Evolutionary conservation across 1,140 invertebrate genomes (phyloP), one percentile per base, ranked within the genome.

Genomic region (Macrobrachium nipponense): DNA sequence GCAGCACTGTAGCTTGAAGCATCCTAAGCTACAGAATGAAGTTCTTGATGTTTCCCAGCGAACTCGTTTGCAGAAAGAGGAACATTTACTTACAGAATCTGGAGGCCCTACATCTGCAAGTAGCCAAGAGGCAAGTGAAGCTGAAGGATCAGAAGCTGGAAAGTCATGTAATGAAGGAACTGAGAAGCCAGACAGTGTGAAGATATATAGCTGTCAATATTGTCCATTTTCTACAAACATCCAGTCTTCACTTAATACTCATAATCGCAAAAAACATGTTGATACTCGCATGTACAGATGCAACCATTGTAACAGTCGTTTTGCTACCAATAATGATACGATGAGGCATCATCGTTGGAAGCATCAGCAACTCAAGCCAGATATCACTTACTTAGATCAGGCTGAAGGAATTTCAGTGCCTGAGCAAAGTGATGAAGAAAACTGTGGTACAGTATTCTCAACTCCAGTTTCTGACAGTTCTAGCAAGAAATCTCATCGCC

Each of bases 281-380:
- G 62, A 86, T 27, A 88, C 64, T 43, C 82, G 87, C 20, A 64
- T 86, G 12, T 88, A 70, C 64, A 62, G 85, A 70, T 88, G 87
- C 58, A 58, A 72, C 6, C 62, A 84, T 64, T 88, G 87, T 77
- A 85, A 88, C 44, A 76, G 76, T 17, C 87, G 87, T 12, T 88
- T 88, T 20, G 68, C 81, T 36, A 86, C 75, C 43, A 78, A 44
- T 18, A 23, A 70, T 12, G 82, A 80, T 79, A 83, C 73, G 11
- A 72, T 82, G 36, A 83, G 84, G 18, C 87, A 88, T 64, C 82
- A 88, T 72, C 75, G 78, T 17, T 88, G 82, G 77, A 70, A 82
- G 20, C 87, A 88, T 72, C 51, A 66, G 17, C 72, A 59, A 15
- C n/a, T 82, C 2, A 73, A 76, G 43, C 79, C 83, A 44, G 44